Conservation (phyloP, 2,797 vertebrate species). For the Macropodus opercularis region DNA sequence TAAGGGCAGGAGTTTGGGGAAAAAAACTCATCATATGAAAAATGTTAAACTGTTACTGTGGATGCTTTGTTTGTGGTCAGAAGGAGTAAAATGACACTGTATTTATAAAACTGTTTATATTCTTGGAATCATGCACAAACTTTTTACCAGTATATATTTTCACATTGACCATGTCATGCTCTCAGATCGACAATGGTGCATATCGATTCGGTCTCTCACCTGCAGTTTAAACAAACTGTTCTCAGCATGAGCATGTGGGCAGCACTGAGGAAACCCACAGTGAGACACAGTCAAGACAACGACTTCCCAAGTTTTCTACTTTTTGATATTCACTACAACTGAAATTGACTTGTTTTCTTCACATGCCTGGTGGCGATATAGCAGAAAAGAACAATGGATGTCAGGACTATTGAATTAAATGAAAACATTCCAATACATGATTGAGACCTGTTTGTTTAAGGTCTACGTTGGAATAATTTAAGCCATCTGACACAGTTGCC, state of each 20-base stretch:
- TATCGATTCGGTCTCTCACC: constrained; percentile 34
- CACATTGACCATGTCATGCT: constrained; percentile 17
- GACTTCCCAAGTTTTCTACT: constrained; percentile 18
- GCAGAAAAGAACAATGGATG: neutral
- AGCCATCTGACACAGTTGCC: neutral
- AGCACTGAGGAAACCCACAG: constrained; percentile 1
- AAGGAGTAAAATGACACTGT: too few species aligned
- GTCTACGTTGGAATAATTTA: neutral
- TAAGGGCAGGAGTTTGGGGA: too few species aligned
- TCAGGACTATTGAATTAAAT: neutral
- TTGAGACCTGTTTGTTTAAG: neutral
- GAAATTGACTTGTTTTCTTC: constrained; percentile 10
- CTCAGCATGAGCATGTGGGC: constrained; percentile 20
- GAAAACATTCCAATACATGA: neutral
- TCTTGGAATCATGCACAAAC: constrained; percentile 2
- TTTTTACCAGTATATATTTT: constrained; percentile 8
- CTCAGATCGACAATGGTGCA: constrained; percentile 5
- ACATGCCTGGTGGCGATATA: neutral
- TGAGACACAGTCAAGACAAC: constrained; percentile 9
- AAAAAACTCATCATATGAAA: too few species aligned
- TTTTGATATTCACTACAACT: constrained; percentile 21
- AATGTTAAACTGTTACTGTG: too few species aligned
- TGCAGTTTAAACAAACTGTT: constrained; percentile 27
- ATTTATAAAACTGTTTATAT: too few species aligned
- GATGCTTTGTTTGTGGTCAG: too few species aligned